Evolutionary conservation across 2,113 vertebrate genomes (phyloP).

Genomic region (Chaetorhynchus papuensis): DNA sequence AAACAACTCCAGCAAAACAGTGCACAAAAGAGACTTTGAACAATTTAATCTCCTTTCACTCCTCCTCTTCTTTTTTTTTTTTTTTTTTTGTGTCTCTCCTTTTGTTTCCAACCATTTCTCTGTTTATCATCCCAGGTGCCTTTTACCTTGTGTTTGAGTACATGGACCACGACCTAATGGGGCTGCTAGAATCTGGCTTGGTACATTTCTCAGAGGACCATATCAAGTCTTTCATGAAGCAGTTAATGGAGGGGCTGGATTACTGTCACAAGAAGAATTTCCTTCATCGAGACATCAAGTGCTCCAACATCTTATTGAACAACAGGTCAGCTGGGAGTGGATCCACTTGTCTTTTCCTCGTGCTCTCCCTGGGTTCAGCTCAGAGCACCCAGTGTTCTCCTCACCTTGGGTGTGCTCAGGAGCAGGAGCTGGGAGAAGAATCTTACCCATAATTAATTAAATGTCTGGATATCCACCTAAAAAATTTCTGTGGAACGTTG

Average conservation of each 20-base stretch:
- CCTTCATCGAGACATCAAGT: conserved; percentile 96
- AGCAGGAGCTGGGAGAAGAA: not conserved
- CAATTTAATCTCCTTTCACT: not conserved
- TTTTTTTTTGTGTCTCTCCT: not conserved
- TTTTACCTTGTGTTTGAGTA: conserved; percentile 99
- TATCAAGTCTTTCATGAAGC: conserved; percentile 97
- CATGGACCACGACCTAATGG: conserved; percentile 99
- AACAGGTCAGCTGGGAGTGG: conserved; percentile 82
- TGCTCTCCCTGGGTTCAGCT: not conserved
- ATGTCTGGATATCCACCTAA: not conserved
- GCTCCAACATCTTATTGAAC: conserved; percentile 96
- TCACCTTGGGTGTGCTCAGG: not conserved
- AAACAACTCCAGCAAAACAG: not conserved
- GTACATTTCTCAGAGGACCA: conserved; percentile 98
- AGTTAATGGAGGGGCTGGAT: conserved; percentile 97
- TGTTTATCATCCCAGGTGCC: conserved; percentile 74
- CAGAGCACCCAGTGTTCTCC: accelerated
- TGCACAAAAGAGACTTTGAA: not conserved
- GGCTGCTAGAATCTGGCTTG: conserved; percentile 95
- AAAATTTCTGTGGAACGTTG: not conserved
- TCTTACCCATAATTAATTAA: accelerated
- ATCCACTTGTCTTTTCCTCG: not conserved
- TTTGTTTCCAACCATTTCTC: not conserved
- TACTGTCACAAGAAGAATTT: conserved; percentile 99
- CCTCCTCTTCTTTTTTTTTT: not conserved